These are phyloP conservation scores for Aphaenogaster floridana DNA, from an alignment of 1,140 invertebrate genomes.

Conservation along the genomic window DNA sequence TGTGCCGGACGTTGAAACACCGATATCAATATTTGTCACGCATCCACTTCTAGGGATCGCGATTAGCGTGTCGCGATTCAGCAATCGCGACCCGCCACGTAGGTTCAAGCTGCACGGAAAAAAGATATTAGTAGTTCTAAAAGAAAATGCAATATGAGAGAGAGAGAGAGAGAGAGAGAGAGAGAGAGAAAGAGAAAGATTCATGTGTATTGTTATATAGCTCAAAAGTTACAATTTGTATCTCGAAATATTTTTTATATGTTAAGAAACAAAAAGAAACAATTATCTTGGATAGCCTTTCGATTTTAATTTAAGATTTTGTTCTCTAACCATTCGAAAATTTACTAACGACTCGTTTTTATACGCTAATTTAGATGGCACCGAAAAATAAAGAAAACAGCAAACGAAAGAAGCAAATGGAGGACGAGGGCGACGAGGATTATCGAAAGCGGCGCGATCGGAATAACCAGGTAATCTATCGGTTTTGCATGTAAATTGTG, in stretches of 20 bases:
- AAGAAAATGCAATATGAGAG: not conserved
- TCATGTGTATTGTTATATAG: not conserved
- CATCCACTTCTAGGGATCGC: not conserved
- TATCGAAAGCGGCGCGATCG: slow-evolving; percentile 93
- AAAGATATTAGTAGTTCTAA: not conserved
- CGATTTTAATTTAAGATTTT: not conserved
- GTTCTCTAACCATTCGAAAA: not conserved
- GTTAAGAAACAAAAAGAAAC: not conserved
- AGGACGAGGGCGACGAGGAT: slow-evolving; percentile 92
- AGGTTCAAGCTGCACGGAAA: too few relatives aligned
- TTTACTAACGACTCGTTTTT: slow-evolving; percentile 21
- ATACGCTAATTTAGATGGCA: slow-evolving; percentile 82
- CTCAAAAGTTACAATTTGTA: not conserved
- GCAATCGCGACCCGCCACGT: not conserved
- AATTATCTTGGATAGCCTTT: not conserved
- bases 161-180: too few relatives aligned
- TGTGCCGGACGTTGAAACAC: slow-evolving; percentile 14
- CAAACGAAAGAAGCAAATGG: slow-evolving; percentile 80
- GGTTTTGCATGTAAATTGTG: not conserved
- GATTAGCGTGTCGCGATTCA: not conserved
- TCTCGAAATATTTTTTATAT: not conserved
- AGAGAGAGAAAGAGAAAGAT: not conserved
- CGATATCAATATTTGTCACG: slow-evolving; percentile 35
- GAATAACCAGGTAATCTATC: slow-evolving; percentile 91
- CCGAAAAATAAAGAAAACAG: slow-evolving; percentile 85